These are phyloP conservation scores for Plecturocebus donacophilus DNA, from an alignment of 2,113 vertebrate genomes.

Conservation along the genomic window DNA sequence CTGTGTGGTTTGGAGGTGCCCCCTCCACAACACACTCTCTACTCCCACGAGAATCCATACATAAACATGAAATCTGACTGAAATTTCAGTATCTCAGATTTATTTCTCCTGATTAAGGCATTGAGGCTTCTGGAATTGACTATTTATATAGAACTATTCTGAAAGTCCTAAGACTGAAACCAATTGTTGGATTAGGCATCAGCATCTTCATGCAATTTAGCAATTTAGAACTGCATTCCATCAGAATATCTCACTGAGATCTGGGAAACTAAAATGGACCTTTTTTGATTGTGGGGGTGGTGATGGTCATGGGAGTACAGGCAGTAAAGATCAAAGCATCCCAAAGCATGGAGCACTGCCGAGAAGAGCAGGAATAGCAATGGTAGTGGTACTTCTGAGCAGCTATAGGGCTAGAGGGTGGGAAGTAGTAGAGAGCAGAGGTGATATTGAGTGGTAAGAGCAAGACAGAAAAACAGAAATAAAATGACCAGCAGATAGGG, in stretches of 20 bases:
- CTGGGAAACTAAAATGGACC: not conserved
- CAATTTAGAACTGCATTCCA: not conserved
- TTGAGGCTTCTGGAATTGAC: not conserved
- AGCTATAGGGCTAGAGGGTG: not conserved
- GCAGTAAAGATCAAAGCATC: not conserved
- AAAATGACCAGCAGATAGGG: not conserved
- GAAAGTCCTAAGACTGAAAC: not conserved
- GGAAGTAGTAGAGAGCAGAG: not conserved
- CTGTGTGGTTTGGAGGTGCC: not conserved
- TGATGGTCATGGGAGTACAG: not conserved
- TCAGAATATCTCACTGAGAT: not conserved
- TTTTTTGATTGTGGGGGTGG: not conserved
- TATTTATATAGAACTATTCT: not conserved
- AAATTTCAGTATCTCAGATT: not conserved
- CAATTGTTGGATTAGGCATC: not conserved
- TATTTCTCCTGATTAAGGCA: not conserved
- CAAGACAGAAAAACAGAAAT: conserved; percentile 30
- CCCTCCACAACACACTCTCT: not conserved
- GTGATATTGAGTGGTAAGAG: not conserved
- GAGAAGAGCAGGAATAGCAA: not conserved
- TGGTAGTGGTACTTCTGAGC: not conserved
- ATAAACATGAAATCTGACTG: not conserved
- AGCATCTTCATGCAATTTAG: not conserved
- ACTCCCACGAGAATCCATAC: not conserved
- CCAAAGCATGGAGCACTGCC: not conserved